Conservation (phyloP, 2,113 vertebrate species). For the Pteropus alecto region DNA sequence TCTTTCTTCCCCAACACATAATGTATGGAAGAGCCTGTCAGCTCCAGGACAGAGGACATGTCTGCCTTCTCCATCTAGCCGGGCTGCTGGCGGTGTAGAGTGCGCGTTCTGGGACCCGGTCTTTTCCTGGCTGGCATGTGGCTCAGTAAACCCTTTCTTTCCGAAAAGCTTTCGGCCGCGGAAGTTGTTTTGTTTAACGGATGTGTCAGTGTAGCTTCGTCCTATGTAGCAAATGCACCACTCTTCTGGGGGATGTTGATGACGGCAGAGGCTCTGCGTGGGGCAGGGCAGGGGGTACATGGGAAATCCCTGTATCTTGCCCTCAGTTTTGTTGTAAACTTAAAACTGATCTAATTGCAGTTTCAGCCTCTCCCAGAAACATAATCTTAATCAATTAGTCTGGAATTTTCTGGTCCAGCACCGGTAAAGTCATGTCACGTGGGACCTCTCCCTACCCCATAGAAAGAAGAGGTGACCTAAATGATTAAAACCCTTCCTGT, state of each 20-base stretch:
- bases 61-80: no score
- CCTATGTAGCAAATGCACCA: no score
- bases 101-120: not conserved
- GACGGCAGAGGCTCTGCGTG: not conserved
- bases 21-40: not conserved
- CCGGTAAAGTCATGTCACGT: not conserved
- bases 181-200: not conserved
- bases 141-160: not conserved
- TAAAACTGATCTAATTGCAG: not conserved
- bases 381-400: not conserved
- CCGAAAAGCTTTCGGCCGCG: not conserved
- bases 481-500: not conserved
- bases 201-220: not conserved
- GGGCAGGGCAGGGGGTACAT: no score
- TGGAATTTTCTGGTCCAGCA: not conserved
- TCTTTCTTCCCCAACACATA: not conserved
- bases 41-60: not conserved
- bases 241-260: not conserved
- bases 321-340: not conserved
- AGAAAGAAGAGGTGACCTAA: not conserved
- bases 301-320: not conserved
- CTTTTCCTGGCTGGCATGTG: not conserved
- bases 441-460: not conserved
- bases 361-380: not conserved
- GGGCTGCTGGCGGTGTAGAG: not conserved